Evolutionary conservation across 2,797 vertebrate species (phyloP), one percentile per base, ranked within the genome.

Genomic region (Simalia tracyae): DNA sequence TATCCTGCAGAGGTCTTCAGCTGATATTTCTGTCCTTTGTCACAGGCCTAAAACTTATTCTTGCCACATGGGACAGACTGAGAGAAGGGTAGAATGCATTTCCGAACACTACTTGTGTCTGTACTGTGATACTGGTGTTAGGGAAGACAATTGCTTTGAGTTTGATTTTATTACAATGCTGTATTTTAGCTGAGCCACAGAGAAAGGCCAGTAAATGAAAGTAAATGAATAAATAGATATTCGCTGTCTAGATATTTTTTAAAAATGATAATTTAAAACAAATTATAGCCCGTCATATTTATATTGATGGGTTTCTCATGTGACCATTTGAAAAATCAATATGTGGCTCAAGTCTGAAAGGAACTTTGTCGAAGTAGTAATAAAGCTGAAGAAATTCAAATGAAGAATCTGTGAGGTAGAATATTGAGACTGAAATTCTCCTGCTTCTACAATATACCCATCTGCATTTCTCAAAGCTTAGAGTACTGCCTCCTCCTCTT

Each of bases 401-500:
- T 22, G 92, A 76, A 95, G 94, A 84, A 26, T 28, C 12, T 93
- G 66, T 66, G 10, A 3, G 36, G 0, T 28, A 10, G 12, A 0
- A 0, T 72, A 12, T 11, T 59, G 63, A 28, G 15, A 24, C 0
- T 12, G 81, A 76, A 93, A 84, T 93, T 89, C 63, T 84, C 87
- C 59, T 93, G 28, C 87, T 89, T 91, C 36, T 76, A 64, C 86
- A 61, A 91, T 56, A 2, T 24, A 89, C 64, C 10, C 6, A 17
- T 0, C 14, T 60, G 87, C 26, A 90, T 96, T 93, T 87, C 12
- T 66, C 61, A 17, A 92, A 89, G 93, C 92, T 91, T 54, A 61
- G 87, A 88, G 92, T 92, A 94, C 91, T 90, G 92, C 92, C 90
- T 84, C 54, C 24, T 0, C 88, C 95, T 81, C 87, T 96, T 96